phyloP scores from a whole-genome alignment of 2,113 vertebrate genomes.

The Vicugna pacos region DNA sequence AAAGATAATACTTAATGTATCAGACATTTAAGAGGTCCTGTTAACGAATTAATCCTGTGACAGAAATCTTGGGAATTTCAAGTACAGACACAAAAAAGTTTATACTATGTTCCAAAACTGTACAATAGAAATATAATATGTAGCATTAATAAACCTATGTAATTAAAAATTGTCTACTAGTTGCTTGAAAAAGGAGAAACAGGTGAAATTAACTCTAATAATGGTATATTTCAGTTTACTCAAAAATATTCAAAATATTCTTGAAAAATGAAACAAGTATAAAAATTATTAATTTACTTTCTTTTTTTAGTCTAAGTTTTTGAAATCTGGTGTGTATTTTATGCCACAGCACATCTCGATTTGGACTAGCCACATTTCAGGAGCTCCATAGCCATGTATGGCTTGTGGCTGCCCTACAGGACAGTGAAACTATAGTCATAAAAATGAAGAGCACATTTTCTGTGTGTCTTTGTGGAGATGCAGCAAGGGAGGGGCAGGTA shows the following conservation, averaged over 20 bases:
- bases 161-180: background rate
- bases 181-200: conserved; percentile 17
- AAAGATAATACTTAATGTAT: background rate
- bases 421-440: background rate
- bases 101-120: background rate
- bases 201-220: background rate
- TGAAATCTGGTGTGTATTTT: background rate
- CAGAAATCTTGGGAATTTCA: background rate
- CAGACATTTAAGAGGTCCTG: background rate
- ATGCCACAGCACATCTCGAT: background rate
- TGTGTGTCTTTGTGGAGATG: background rate
- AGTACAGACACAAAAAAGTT: background rate
- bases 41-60: background rate
- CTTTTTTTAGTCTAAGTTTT: background rate
- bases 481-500: rapidly evolving
- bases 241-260: background rate
- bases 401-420: background rate
- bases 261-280: background rate
- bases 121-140: background rate
- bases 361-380: background rate
- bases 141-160: background rate
- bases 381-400: background rate
- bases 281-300: conserved; percentile 10
- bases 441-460: background rate
- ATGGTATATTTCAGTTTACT: background rate